phyloP scores from a whole-genome alignment of 2,113 vertebrate species.

The Suncus etruscus region DNA sequence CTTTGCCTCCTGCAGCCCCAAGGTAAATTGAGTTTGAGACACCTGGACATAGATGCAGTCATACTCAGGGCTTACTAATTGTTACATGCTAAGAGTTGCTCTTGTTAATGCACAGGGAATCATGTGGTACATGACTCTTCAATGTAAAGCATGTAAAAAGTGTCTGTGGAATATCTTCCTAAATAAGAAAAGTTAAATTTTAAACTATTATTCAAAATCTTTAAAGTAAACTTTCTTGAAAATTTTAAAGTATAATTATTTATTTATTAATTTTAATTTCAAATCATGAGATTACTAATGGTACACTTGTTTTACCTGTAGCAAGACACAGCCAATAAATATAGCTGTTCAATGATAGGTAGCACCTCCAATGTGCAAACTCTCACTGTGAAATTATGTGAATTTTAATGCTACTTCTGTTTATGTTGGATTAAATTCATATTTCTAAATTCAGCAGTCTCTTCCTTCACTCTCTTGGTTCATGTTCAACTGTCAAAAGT shows the following conservation, averaged over 20 bases:
- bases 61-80: too few species aligned
- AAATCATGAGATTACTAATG: not conserved
- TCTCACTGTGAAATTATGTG: conserved; percentile 70
- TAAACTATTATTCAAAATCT: conserved; percentile 27
- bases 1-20: too few species aligned
- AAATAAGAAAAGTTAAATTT: too few species aligned
- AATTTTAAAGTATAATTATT: conserved; percentile 33
- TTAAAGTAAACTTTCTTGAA: not conserved
- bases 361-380: conserved; percentile 52
- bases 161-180: too few species aligned
- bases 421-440: conserved; percentile 77
- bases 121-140: too few species aligned
- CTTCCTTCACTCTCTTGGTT: conserved; percentile 73
- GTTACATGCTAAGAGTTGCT: too few species aligned
- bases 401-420: conserved; percentile 74
- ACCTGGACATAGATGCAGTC: too few species aligned
- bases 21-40: too few species aligned
- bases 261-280: conserved; percentile 33
- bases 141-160: too few species aligned
- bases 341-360: conserved; percentile 32
- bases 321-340: not conserved
- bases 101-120: too few species aligned
- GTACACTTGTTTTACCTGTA: not conserved
- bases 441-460: conserved; percentile 79
- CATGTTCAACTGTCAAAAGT: conserved; percentile 82